These are phyloP conservation scores for Cassiopea xamachana DNA, from an alignment of 30 jellyfish, hydroid and myxozoan species.

Conservation along the genomic window DNA sequence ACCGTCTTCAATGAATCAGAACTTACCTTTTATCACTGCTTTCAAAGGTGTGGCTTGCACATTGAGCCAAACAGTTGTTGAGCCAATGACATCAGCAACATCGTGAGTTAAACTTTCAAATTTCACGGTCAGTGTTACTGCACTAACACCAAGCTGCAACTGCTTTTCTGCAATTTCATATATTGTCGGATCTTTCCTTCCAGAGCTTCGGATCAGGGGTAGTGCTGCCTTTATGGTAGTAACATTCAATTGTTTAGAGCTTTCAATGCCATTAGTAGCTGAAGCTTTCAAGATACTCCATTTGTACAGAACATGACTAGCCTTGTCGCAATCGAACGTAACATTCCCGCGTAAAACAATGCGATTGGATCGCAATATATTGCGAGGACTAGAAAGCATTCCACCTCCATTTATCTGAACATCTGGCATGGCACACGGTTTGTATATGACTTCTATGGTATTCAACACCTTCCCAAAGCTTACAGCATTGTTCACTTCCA, in stretches of 20 bases:
- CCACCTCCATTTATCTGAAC: conserved; percentile 74
- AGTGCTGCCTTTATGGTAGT: conserved; percentile 42
- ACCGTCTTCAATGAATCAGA: neutral
- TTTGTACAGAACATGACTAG: conserved; percentile 71
- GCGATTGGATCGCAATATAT: conserved; percentile 42
- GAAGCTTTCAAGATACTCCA: conserved; percentile 70
- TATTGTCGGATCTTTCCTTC: conserved; percentile 75
- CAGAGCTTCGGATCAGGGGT: conserved; percentile 66
- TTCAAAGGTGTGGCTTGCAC: conserved; percentile 79
- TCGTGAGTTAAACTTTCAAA: conserved; percentile 74
- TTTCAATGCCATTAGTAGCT: conserved; percentile 1
- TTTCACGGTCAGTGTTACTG: conserved; percentile 66
- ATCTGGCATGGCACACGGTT: conserved; percentile 85
- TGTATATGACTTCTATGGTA: conserved; percentile 57
- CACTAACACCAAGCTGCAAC: conserved; percentile 70
- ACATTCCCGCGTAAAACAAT: conserved; percentile 79
- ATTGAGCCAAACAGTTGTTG: conserved; percentile 72
- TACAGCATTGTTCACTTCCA: conserved; percentile 66
- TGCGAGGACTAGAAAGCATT: conserved; percentile 21
- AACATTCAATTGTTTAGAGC: conserved; percentile 3
- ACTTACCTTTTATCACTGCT: conserved; percentile 74
- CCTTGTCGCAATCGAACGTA: conserved; percentile 71
- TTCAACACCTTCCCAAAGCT: conserved; percentile 44
- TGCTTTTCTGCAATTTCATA: conserved; percentile 61
- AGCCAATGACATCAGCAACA: conserved; percentile 55